Percentiles rank a stretch among this genome's conserved stretches.
Conservation (phyloP, 2,888 invertebrate species). For the Cantharis flavilabris region DNA sequence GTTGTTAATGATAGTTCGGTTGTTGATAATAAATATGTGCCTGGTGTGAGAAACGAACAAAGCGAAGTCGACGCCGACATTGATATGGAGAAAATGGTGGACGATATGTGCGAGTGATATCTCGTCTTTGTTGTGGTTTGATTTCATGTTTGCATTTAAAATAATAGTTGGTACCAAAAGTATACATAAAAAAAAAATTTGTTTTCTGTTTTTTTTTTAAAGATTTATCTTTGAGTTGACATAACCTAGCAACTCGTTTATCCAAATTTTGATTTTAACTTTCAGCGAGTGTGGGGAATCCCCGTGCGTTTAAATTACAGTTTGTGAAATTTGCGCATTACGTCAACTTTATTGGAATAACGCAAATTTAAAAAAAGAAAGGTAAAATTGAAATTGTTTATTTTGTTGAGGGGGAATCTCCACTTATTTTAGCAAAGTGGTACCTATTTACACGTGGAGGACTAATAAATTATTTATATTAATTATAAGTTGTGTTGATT, state of each 20-base stretch:
- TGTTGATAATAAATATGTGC: slow-evolving; percentile 29
- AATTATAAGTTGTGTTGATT: not conserved
- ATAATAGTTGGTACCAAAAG: slow-evolving; percentile 1
- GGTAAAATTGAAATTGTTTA: not conserved
- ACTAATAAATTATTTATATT: not conserved
- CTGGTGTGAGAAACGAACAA: slow-evolving; percentile 34
- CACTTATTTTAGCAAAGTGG: not conserved
- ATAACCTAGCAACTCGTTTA: not conserved
- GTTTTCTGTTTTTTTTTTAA: slow-evolving; percentile 20
- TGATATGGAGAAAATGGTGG: slow-evolving; percentile 79
- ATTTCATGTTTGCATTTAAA: slow-evolving; percentile 23
- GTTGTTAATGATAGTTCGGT: slow-evolving; percentile 19
- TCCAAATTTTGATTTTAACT: not conserved
- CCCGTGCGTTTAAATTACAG: not conserved
- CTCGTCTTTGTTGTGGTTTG: slow-evolving; percentile 9
- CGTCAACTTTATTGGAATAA: no score
- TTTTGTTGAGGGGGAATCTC: not conserved
- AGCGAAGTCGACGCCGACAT: slow-evolving; percentile 67
- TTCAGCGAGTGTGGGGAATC: not conserved
- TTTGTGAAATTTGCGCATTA: not conserved
- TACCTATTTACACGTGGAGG: not conserved
- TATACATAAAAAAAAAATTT: slow-evolving; percentile 15
- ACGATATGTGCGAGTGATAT: slow-evolving; percentile 66
- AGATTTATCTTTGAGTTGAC: slow-evolving; percentile 18
- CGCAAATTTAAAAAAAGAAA: not conserved